These are phyloP conservation scores for Orussus abietinus DNA, from an alignment of 1,140 invertebrate genomes.

Conservation along the genomic window DNA sequence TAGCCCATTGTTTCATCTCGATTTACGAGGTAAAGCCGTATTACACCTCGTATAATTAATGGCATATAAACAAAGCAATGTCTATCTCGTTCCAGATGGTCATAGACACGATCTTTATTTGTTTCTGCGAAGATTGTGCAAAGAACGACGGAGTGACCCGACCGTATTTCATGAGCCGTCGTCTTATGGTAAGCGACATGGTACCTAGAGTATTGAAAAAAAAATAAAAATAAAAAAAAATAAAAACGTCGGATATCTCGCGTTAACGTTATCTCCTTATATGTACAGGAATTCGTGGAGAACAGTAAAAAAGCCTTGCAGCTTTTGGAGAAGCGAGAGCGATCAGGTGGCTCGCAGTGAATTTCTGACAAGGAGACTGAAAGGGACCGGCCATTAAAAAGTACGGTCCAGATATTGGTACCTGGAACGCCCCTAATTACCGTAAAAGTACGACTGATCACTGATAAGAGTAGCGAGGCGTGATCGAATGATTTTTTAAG, in stretches of 20 bases:
- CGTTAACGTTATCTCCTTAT: constrained; percentile 12
- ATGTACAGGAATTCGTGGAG: constrained; percentile 59
- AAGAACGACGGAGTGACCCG: constrained; percentile 69
- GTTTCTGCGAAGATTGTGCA: constrained; percentile 77
- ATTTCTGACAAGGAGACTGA: too few species aligned
- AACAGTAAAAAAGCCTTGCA: constrained; percentile 61
- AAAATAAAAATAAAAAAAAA: constrained; percentile 20
- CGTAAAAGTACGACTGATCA: too few species aligned
- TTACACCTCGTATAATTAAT: constrained; percentile 6
- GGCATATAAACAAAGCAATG: too few species aligned
- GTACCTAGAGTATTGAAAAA: neutral
- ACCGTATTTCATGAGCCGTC: constrained; percentile 73
- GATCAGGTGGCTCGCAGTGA: too few species aligned
- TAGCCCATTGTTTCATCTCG: constrained; percentile 73
- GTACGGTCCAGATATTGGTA: too few species aligned
- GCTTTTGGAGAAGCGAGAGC: constrained; percentile 24
- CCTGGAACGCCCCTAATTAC: too few species aligned
- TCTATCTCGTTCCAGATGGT: constrained; percentile 64
- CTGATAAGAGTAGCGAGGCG: too few species aligned
- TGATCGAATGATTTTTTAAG: too few species aligned
- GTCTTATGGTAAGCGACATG: constrained; percentile 61
- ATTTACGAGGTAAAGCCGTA: constrained; percentile 67
- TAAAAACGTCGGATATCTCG: neutral
- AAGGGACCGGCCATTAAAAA: too few species aligned
- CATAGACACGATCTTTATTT: constrained; percentile 78